Conservation (phyloP, 2,888 invertebrate genomes). For the Drosophila phalerata region DNA sequence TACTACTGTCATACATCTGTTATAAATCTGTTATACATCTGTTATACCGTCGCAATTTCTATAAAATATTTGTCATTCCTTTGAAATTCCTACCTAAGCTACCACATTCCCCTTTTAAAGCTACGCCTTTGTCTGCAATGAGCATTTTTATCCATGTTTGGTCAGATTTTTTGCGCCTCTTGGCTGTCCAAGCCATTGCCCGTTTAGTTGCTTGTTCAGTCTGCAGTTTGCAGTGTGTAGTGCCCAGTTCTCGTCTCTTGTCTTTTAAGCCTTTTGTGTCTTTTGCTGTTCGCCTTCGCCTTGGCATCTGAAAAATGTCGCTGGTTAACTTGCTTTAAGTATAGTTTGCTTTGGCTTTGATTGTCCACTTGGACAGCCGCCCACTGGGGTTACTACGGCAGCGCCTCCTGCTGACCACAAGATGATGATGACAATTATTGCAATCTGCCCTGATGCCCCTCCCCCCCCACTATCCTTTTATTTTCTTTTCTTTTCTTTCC, state of each 20-base stretch:
- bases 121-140: constrained; percentile 42
- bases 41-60: background rate
- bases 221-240: constrained; percentile 6
- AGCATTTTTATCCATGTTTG: constrained; percentile 75
- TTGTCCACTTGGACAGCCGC: constrained; percentile 64
- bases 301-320: constrained; percentile 80
- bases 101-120: background rate
- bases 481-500: background rate
- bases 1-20: background rate
- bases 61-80: background rate
- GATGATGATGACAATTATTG: constrained; percentile 72
- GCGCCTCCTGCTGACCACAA: constrained; percentile 55
- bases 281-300: constrained; percentile 55
- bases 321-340: constrained; percentile 79
- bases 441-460: constrained; percentile 28
- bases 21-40: background rate
- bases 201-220: constrained; percentile 73
- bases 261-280: constrained; percentile 43
- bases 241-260: background rate
- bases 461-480: background rate
- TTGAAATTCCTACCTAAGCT: background rate
- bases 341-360: constrained; percentile 68
- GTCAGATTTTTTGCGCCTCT: constrained; percentile 68
- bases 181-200: constrained; percentile 50
- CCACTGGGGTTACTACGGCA: constrained; percentile 41